Conservation (phyloP, 2,113 vertebrate species). For the Gambusia holbrooki region DNA sequence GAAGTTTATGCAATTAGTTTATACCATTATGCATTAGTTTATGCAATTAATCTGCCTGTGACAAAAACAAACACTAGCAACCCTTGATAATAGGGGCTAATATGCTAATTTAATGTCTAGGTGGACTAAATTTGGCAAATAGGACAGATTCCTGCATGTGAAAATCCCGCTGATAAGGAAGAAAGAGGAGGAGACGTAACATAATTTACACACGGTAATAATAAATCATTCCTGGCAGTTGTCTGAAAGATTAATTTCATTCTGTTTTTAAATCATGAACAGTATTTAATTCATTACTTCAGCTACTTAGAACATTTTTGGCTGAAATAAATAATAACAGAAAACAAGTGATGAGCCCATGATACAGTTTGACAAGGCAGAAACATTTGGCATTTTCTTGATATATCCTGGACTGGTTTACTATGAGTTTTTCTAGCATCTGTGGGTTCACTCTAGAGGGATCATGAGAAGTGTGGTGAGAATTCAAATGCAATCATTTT, state of each 20-base stretch:
- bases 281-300: slow-evolving; percentile 52
- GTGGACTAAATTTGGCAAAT: not conserved
- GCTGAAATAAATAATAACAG: not conserved
- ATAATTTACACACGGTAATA: slow-evolving; percentile 12
- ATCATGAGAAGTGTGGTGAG: slow-evolving; percentile 26
- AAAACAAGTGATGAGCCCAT: not conserved
- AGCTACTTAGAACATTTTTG: not conserved
- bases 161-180: not conserved
- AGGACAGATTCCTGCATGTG: not conserved
- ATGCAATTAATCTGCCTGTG: not conserved
- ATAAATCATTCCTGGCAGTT: slow-evolving; percentile 59
- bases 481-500: slow-evolving; percentile 51
- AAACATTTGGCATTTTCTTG: not conserved
- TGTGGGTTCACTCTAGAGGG: slow-evolving; percentile 5
- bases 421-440: slow-evolving; percentile 26
- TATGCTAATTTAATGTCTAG: not conserved
- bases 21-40: not conserved
- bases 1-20: not conserved
- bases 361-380: not conserved
- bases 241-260: slow-evolving; percentile 63
- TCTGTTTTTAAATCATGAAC: slow-evolving; percentile 60
- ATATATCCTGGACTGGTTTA: not conserved
- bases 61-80: not conserved
- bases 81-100: not conserved
- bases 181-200: not conserved